Conservation (phyloP, 2,113 vertebrate species). For the Guaruba guarouba region DNA sequence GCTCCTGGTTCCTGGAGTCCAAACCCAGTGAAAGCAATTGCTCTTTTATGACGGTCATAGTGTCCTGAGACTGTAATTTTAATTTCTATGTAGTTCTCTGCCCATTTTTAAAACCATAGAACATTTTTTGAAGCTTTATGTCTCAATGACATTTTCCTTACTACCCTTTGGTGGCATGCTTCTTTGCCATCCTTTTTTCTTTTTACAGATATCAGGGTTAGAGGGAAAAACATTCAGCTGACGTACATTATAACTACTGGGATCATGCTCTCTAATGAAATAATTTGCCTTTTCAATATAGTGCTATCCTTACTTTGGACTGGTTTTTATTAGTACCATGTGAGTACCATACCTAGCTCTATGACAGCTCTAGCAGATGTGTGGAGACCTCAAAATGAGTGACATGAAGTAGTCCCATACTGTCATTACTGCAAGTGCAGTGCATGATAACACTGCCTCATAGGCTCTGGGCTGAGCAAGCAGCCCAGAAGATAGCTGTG, state of each 20-base stretch:
- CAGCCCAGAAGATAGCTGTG: background rate
- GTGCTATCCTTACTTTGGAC: background rate
- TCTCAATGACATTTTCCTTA: background rate
- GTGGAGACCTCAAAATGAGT: background rate
- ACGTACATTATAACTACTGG: background rate
- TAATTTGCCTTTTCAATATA: background rate
- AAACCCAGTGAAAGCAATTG: background rate
- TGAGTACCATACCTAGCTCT: background rate
- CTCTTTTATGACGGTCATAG: background rate
- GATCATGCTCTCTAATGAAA: background rate
- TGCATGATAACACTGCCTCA: rapidly evolving
- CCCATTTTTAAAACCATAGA: background rate
- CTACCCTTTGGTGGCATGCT: background rate
- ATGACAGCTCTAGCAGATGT: background rate
- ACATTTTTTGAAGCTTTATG: background rate
- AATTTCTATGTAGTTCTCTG: background rate
- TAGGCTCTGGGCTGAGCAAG: background rate
- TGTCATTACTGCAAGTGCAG: background rate
- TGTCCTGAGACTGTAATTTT: background rate
- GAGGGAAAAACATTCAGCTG: background rate
- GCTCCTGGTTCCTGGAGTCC: background rate
- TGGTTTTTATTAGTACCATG: background rate
- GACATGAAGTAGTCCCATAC: background rate
- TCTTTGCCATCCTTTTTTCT: background rate
- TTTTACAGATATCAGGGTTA: background rate